Conservation (phyloP, 2,797 vertebrate species). For the Sebastes matsubarae region DNA sequence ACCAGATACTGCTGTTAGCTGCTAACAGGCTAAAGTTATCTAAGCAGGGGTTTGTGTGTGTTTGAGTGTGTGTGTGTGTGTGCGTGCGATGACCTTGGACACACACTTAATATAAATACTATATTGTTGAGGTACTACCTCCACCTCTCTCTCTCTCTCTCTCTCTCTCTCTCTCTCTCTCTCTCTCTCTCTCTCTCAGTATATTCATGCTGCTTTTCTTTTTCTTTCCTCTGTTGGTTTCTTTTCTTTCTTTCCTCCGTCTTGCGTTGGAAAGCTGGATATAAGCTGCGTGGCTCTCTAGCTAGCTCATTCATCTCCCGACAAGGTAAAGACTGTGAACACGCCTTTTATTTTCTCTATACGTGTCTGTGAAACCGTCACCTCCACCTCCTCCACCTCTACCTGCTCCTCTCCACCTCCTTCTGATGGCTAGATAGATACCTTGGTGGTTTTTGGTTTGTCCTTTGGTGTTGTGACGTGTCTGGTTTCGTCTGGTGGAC, state of each 20-base stretch:
- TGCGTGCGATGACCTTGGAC: background rate
- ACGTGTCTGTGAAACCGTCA: constrained; percentile 41
- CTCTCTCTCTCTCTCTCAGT: constrained; percentile 6
- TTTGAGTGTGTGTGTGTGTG: background rate
- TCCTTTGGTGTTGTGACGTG: constrained; percentile 36
- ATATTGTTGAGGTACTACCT: constrained; percentile 22
- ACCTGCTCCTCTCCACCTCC: constrained; percentile 23
- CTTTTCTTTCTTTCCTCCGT: constrained; percentile 67
- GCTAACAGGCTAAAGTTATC: background rate
- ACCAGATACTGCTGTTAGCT: background rate
- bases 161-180: background rate
- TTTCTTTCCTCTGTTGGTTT: constrained; percentile 60
- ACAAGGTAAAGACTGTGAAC: constrained; percentile 83
- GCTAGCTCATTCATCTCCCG: constrained; percentile 88
- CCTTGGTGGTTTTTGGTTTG: constrained; percentile 8
- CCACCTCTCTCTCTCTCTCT: constrained; percentile 2
- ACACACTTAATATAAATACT: background rate
- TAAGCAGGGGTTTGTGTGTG: too few species aligned
- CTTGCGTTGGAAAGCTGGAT: constrained; percentile 84
- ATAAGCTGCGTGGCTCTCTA: constrained; percentile 87
- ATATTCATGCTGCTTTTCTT: constrained; percentile 73
- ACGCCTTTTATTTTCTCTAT: constrained; percentile 50
- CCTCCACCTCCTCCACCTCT: constrained; percentile 25
- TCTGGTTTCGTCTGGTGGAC: constrained; percentile 16
- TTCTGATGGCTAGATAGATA: constrained; percentile 7